Percentiles rank a stretch among this genome's conserved stretches.
Conservation (phyloP, 2,113 vertebrate species). For the Anhinga rufa region DNA sequence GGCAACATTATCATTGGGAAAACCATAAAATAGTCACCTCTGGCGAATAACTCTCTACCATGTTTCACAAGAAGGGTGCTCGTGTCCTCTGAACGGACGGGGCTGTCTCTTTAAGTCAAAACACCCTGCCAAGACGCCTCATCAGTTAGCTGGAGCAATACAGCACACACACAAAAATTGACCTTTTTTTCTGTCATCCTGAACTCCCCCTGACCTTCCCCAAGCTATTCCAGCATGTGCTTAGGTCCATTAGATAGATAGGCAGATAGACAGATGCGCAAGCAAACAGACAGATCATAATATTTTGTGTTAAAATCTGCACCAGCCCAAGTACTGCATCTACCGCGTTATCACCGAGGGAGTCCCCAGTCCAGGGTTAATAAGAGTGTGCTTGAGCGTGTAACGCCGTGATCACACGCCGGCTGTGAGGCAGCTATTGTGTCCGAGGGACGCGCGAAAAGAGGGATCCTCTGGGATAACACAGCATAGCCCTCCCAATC, state of each 20-base stretch:
- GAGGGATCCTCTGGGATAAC: background rate
- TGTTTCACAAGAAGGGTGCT: slow-evolving; percentile 49
- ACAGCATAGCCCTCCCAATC: background rate
- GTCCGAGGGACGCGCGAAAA: background rate
- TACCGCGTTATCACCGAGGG: background rate
- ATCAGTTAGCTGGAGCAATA: slow-evolving; percentile 31
- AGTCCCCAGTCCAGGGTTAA: background rate
- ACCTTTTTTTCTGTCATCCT: slow-evolving; percentile 53
- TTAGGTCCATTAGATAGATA: slow-evolving; percentile 44
- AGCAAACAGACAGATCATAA: background rate
- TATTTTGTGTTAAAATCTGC: background rate
- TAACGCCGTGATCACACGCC: background rate
- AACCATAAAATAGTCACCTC: slow-evolving; percentile 58
- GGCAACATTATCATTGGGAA: slow-evolving; percentile 29
- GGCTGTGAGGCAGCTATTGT: background rate
- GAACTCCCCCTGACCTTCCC: slow-evolving; percentile 69
- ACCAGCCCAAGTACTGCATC: background rate
- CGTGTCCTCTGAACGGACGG: background rate
- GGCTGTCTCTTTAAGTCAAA: slow-evolving; percentile 42
- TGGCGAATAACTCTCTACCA: slow-evolving; percentile 23
- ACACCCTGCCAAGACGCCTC: slow-evolving; percentile 24
- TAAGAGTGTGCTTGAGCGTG: background rate
- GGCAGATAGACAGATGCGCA: background rate
- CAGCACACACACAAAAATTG: background rate
- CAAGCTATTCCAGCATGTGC: background rate